Evolutionary conservation across 2,888 invertebrate species (phyloP).

Genomic region (Campoletis raptor): DNA sequence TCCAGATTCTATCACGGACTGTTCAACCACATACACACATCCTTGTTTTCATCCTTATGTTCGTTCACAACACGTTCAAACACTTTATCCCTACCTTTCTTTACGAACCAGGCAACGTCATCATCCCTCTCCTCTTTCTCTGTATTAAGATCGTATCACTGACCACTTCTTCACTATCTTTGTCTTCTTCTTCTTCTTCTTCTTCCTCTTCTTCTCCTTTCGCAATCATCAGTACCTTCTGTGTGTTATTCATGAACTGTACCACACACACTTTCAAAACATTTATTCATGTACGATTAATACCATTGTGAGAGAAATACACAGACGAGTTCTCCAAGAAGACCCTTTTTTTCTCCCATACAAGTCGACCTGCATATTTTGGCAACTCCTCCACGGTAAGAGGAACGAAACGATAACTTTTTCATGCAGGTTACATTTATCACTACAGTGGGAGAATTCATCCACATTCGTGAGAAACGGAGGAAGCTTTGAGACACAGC

Average conservation of each 20-base stretch:
- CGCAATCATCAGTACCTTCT: constrained; percentile 23
- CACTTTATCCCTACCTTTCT: constrained; percentile 61
- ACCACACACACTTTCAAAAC: background rate
- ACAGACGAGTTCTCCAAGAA: constrained; percentile 11
- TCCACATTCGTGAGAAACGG: constrained; percentile 8
- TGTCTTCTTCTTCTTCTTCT: constrained; percentile 63
- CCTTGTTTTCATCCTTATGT: constrained; percentile 29
- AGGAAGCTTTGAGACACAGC: background rate
- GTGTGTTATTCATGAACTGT: background rate
- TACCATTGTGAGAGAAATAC: constrained; percentile 28
- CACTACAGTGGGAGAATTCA: background rate
- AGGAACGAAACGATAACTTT: constrained; percentile 8
- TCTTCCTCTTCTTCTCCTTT: constrained; percentile 57
- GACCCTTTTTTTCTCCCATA: constrained; percentile 59
- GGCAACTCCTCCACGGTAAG: constrained; percentile 64
- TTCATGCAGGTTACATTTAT: constrained; percentile 3
- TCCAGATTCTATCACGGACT: constrained; percentile 33
- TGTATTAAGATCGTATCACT: constrained; percentile 48
- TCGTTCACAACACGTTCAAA: constrained; percentile 53
- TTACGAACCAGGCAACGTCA: constrained; percentile 50
- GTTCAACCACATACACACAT: constrained; percentile 22
- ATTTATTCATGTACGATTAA: background rate
- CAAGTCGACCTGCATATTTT: constrained; percentile 71
- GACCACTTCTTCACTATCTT: constrained; percentile 33
- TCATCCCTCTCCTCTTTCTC: constrained; percentile 60